Percentiles rank a stretch among this genome's conserved stretches.
Evolutionary conservation across 2,797 vertebrate genomes (phyloP).

Genomic region (Heliangelus exortis): DNA sequence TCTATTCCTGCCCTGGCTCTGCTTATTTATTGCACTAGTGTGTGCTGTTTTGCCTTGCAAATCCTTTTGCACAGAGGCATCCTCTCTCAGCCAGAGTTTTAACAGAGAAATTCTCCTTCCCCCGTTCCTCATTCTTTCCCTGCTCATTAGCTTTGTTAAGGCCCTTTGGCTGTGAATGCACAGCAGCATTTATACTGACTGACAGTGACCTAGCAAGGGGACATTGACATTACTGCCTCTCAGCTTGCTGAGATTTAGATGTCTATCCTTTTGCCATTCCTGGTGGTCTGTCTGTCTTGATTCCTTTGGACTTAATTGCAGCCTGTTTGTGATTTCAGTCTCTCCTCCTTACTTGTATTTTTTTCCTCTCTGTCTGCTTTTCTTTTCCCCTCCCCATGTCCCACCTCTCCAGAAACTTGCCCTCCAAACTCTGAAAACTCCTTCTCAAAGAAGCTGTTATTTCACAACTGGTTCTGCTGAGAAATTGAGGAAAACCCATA

Average conservation of each 20-base stretch:
- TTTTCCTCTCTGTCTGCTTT: background rate
- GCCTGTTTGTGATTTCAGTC: background rate
- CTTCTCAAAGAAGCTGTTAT: background rate
- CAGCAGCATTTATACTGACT: constrained; percentile 13
- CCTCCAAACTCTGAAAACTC: background rate
- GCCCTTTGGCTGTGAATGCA: constrained; percentile 10
- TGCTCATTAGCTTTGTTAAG: constrained; percentile 62
- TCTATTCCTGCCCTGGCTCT: background rate
- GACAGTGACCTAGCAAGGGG: constrained; percentile 23
- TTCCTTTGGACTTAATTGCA: background rate
- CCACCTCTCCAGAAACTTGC: background rate
- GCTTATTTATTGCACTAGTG: constrained; percentile 27
- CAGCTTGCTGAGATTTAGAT: background rate
- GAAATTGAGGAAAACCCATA: background rate
- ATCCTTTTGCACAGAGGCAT: constrained; percentile 37
- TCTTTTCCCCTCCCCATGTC: background rate
- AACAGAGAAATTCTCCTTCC: constrained; percentile 35
- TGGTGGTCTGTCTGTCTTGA: constrained; percentile 5
- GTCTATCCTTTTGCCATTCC: background rate
- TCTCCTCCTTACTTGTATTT: background rate
- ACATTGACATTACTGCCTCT: constrained; percentile 2
- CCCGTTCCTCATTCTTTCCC: constrained; percentile 6
- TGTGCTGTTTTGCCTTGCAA: constrained; percentile 49
- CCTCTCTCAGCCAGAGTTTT: constrained; percentile 46
- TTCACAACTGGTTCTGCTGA: background rate